Conservation (phyloP, 1,140 invertebrate species). For the Drosophila varians region DNA sequence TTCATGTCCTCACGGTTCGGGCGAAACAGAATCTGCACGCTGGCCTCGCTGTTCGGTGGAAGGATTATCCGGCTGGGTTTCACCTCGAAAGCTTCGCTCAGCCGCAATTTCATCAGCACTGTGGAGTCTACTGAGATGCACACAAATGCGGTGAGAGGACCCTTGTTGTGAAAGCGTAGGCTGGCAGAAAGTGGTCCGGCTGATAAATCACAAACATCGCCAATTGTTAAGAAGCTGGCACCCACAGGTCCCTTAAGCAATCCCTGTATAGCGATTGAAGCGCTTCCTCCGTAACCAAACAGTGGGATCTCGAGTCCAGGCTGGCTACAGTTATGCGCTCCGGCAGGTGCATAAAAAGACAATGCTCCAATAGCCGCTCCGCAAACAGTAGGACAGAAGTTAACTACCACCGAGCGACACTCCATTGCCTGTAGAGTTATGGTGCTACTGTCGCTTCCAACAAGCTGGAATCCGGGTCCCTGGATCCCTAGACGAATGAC, state of each 20-base stretch:
- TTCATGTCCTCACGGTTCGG: slow-evolving; percentile 78
- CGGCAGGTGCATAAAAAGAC: slow-evolving; percentile 61
- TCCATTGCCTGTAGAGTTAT: slow-evolving; percentile 75
- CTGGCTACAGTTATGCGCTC: slow-evolving; percentile 47
- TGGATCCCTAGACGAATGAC: slow-evolving; percentile 67
- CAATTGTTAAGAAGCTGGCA: slow-evolving; percentile 70
- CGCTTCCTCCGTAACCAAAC: slow-evolving; percentile 77
- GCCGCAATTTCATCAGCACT: slow-evolving; percentile 63
- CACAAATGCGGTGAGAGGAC: slow-evolving; percentile 72
- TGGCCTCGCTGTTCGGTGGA: slow-evolving; percentile 49
- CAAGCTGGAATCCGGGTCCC: slow-evolving; percentile 79
- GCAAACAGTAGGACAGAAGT: slow-evolving; percentile 78
- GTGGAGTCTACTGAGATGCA: slow-evolving; percentile 70
- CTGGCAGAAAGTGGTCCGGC: slow-evolving; percentile 55
- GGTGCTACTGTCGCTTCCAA: slow-evolving; percentile 46
- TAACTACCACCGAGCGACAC: slow-evolving; percentile 70
- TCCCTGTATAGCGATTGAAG: slow-evolving; percentile 62
- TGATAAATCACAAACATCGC: slow-evolving; percentile 68
- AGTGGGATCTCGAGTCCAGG: slow-evolving; percentile 54
- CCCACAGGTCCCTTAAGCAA: slow-evolving; percentile 73
- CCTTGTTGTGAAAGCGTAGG: slow-evolving; percentile 76
- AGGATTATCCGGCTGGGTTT: slow-evolving; percentile 60
- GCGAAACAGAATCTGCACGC: slow-evolving; percentile 60
- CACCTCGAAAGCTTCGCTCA: slow-evolving; percentile 70
- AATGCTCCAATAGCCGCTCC: slow-evolving; percentile 72